Conservation (phyloP, 37 sponge, comb jelly and placozoan genomes). For the Ianthella basta region DNA sequence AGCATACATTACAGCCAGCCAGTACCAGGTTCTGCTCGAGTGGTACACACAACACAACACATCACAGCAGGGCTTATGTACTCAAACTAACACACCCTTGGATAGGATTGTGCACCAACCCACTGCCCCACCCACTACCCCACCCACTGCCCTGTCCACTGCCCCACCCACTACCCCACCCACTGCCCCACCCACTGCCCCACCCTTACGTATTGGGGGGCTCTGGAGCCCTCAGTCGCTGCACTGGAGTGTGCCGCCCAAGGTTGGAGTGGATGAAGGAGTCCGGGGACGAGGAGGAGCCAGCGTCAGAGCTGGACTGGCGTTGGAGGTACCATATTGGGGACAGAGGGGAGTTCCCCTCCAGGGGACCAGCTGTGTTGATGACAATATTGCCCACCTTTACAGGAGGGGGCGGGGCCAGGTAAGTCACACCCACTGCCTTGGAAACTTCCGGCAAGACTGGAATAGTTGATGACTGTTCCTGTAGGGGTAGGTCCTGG, state of each 20-base stretch:
- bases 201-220: conserved; percentile 7
- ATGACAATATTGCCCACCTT: conserved; percentile 46
- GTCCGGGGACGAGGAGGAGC: conserved; percentile 9
- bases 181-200: conserved; percentile 43
- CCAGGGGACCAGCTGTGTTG: conserved; percentile 35
- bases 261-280: conserved; percentile 69
- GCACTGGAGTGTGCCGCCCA: conserved; percentile 34
- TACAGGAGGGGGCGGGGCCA: neutral
- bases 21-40: neutral
- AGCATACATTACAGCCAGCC: neutral
- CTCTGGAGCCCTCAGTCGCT: neutral
- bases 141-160: neutral
- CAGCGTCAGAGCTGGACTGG: conserved; percentile 40
- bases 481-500: neutral
- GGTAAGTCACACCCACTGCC: neutral
- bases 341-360: conserved; percentile 48
- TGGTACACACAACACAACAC: neutral
- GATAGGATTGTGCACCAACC: neutral
- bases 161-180: conserved; percentile 13
- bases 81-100: neutral
- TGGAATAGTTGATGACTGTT: neutral
- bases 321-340: conserved; percentile 72
- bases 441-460: neutral
- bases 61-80: neutral
- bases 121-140: neutral